These are phyloP conservation scores for Neolamprologus caudopunctatus DNA, from an alignment of 2,113 vertebrate species.

Conservation along the genomic window DNA sequence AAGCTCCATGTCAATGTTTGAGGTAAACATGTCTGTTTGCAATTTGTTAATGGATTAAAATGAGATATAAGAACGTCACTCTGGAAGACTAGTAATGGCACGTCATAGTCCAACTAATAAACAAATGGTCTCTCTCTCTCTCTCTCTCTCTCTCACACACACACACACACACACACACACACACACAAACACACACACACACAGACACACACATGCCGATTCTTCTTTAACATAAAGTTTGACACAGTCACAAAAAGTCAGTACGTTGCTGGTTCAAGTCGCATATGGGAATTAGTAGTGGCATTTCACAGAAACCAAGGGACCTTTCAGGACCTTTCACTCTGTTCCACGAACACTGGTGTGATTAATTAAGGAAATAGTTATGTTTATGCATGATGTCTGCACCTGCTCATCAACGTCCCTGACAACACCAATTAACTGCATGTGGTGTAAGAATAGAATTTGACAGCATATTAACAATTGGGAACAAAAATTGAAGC, in stretches of 20 bases:
- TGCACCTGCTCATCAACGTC: constrained; percentile 37
- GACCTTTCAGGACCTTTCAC: not conserved
- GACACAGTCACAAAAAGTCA: not conserved
- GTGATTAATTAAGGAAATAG: constrained; percentile 25
- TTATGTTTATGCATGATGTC: not conserved
- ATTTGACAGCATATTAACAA: constrained; percentile 20
- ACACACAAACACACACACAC: not conserved
- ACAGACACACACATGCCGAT: not conserved
- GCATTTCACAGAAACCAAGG: not conserved
- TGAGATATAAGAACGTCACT: constrained; percentile 27
- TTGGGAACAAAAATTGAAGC: not conserved
- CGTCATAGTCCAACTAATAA: constrained; percentile 46
- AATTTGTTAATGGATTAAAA: constrained; percentile 15
- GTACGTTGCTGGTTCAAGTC: not conserved
- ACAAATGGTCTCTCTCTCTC: constrained; percentile 42
- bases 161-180: not conserved
- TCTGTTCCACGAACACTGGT: not conserved
- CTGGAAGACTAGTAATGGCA: constrained; percentile 20
- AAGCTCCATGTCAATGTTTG: not conserved
- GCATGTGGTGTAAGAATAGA: not conserved
- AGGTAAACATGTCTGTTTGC: not conserved
- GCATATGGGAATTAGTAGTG: not conserved
- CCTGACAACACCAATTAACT: constrained; percentile 40
- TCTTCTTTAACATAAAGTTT: not conserved
- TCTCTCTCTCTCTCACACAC: not conserved